A percentile compares a stretch with the other conserved stretches of the same genome.
These are phyloP conservation scores for Zaprionus ghesquierei DNA, from an alignment of 1,140 invertebrate species.

Conservation along the genomic window DNA sequence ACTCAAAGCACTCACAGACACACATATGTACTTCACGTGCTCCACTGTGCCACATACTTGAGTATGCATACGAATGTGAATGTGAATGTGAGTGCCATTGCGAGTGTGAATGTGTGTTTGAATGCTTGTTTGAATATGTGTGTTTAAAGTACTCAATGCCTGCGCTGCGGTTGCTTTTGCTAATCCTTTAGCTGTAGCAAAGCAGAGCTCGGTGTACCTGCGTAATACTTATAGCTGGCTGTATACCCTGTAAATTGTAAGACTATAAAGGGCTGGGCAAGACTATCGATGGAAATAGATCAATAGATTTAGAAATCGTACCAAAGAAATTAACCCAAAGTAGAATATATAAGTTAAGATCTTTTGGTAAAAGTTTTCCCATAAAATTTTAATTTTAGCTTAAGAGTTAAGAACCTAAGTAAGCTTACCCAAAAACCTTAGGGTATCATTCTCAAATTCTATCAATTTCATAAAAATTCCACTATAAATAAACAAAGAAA, in stretches of 20 bases:
- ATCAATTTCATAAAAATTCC: neutral
- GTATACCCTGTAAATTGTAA: neutral
- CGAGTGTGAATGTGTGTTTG: neutral
- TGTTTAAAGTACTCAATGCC: neutral
- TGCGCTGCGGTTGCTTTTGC: neutral
- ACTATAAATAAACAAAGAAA: neutral
- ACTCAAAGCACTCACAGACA: neutral
- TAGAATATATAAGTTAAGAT: too few relatives aligned
- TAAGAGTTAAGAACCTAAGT: too few relatives aligned
- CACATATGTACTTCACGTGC: neutral
- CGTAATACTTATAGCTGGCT: neutral
- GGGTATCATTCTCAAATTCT: neutral
- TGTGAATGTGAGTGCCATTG: too few relatives aligned
- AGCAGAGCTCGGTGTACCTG: neutral
- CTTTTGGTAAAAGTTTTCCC: too few relatives aligned
- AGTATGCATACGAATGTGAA: conserved; percentile 4
- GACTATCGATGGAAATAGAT: too few relatives aligned
- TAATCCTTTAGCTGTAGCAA: neutral
- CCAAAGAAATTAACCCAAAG: neutral
- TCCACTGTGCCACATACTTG: conserved; percentile 31
- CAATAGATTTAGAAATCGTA: too few relatives aligned
- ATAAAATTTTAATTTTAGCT: too few relatives aligned
- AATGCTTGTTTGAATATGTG: neutral
- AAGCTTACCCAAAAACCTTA: neutral
- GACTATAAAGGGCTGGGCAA: neutral